These are phyloP conservation scores for Blennius ocellaris DNA, from an alignment of 2,113 vertebrate genomes.

Conservation along the genomic window DNA sequence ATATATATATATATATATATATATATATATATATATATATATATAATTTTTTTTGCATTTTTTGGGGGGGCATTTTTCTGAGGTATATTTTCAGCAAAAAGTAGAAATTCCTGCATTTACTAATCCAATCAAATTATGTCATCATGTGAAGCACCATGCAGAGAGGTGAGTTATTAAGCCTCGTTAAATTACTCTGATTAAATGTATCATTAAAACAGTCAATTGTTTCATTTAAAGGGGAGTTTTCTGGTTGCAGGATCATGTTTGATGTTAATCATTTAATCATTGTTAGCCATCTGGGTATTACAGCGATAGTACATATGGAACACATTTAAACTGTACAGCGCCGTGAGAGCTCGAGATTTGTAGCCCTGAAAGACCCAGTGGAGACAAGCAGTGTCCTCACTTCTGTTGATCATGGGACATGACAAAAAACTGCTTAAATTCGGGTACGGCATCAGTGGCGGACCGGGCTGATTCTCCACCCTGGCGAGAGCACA, in stretches of 20 bases:
- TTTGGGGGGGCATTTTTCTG: no score
- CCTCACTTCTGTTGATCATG: neutral
- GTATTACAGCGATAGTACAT: neutral
- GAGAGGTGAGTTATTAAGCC: neutral
- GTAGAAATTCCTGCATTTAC: neutral
- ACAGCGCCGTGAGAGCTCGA: neutral
- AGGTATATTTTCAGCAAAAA: neutral
- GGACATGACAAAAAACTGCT: neutral
- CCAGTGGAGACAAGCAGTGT: neutral
- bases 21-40: no score
- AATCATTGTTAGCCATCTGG: no score
- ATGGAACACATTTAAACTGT: neutral
- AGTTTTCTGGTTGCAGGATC: neutral
- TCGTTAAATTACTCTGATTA: neutral
- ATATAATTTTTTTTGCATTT: no score
- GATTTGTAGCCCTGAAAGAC: neutral
- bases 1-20: no score
- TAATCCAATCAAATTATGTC: neutral
- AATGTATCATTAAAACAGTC: neutral
- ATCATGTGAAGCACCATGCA: neutral
- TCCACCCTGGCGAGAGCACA: no score
- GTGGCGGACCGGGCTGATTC: no score
- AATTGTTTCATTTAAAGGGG: neutral
- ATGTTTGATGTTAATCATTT: neutral
- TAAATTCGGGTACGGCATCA: neutral